Conservation (phyloP, 2,797 vertebrate genomes). For the Poecile montanus region DNA sequence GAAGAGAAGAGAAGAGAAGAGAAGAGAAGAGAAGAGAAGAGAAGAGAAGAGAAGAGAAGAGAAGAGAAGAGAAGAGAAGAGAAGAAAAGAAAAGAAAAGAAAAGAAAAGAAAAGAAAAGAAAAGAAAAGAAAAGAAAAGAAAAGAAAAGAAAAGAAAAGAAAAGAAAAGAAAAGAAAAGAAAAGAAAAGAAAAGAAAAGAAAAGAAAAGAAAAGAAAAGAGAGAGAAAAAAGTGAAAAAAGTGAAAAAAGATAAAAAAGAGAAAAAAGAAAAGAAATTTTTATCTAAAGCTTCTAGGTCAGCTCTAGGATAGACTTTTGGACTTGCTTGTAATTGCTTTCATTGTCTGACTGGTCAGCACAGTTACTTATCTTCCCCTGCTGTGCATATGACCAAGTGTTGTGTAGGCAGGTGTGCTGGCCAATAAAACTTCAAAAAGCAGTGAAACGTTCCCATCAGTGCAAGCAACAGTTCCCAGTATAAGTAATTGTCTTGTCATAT, state of each 20-base stretch:
- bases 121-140: too few species aligned
- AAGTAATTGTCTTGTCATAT: conserved; percentile 37
- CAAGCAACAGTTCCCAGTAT: not conserved
- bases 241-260: accelerated
- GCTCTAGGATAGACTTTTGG: not conserved
- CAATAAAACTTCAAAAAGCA: conserved; percentile 15
- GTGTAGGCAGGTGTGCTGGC: not conserved
- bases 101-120: too few species aligned
- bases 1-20: too few species aligned
- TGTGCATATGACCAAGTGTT: not conserved
- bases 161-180: too few species aligned
- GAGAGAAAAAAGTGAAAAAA: accelerated
- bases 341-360: not conserved
- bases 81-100: too few species aligned
- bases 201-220: too few species aligned
- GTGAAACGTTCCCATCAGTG: not conserved
- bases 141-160: too few species aligned
- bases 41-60: too few species aligned
- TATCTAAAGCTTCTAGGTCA: not conserved
- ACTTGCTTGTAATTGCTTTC: not conserved
- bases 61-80: too few species aligned
- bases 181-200: too few species aligned
- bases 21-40: too few species aligned
- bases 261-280: not conserved
- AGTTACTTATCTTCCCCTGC: not conserved